Conservation (phyloP, 2,113 vertebrate genomes). For the Heptranchias perlo region DNA sequence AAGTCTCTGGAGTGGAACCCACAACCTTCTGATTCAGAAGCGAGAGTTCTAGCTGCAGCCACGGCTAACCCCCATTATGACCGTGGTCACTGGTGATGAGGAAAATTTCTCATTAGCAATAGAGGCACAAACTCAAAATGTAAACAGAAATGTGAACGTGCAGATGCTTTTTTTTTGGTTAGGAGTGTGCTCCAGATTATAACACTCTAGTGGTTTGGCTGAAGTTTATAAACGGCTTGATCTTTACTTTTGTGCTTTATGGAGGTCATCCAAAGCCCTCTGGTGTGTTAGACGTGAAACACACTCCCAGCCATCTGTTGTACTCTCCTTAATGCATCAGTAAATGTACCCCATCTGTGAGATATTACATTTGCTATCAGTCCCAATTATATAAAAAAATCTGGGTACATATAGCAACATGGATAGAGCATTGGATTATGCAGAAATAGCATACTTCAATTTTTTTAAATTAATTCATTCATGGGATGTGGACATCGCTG, state of each 20-base stretch:
- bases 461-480: too few relatives aligned
- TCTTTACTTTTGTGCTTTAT: neutral
- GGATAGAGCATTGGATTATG: neutral
- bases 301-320: neutral
- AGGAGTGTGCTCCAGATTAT: neutral
- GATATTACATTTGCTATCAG: neutral
- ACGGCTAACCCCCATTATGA: neutral
- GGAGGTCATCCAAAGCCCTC: slow-evolving; percentile 21
- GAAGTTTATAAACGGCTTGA: neutral
- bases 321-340: neutral
- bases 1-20: too few relatives aligned
- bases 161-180: neutral
- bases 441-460: neutral
- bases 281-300: neutral
- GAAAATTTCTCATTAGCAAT: neutral
- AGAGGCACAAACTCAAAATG: neutral
- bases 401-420: neutral
- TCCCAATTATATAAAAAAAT: neutral
- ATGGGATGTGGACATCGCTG: too few relatives aligned
- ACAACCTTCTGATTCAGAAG: too few relatives aligned
- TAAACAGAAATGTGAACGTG: neutral
- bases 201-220: neutral
- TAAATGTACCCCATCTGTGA: neutral
- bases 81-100: too few relatives aligned
- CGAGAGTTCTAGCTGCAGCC: too few relatives aligned